Base-by-base conservation (phyloP, 2,797 vertebrate species). In the Xiphorhynchus erythropygius region DNA sequence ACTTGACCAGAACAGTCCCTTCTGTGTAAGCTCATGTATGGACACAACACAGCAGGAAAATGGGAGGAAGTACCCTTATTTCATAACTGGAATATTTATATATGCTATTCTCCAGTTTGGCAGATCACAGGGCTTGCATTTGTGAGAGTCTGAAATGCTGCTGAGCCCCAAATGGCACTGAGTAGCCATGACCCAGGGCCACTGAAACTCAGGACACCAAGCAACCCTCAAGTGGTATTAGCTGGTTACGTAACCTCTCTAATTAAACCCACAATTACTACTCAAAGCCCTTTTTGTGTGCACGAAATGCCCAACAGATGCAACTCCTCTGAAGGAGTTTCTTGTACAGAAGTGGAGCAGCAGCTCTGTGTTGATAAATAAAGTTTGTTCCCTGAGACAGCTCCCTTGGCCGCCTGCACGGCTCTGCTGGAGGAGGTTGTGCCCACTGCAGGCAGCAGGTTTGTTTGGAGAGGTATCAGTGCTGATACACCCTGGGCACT, bases 181-280 rank as follows among this genome's bases (percentile, higher is more conserved):
- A 77, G 47, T 11, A 93, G 90, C 73, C 75, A 83, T 39, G 93
- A 87, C 53, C 46, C 62, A 84, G 85, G 82, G 85, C 77, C 80
- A 55, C 1, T 18, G 55, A 59, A 60, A 83, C 12, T 0, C 7
- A 79, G 70, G 52, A 76, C 32, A 2, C 7, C 63, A 37, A 89
- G 60, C 9, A 82, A 74, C 75, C 62, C 81, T 89, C 23, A 13
- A 87, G 87, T 25, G 77, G 57, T 33, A 90, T 57, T 55, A 85
- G 68, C 53, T 46, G 52, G 53, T 94, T 95, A 92, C 2, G 2
- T 65, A 96, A 93, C 80, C 35, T 47, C 42, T 30, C 30, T 69
- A 92, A 95, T 93, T 95, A 95, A 92, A 74, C 85, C 68, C 84
- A 63, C 89, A 59, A 90, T 75, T 37, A 75, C 88, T 41, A 37